Percentiles rank a stretch among this genome's conserved stretches.
phyloP scores from a whole-genome alignment of 2,888 invertebrate species.

The Polyommatus icarus region DNA sequence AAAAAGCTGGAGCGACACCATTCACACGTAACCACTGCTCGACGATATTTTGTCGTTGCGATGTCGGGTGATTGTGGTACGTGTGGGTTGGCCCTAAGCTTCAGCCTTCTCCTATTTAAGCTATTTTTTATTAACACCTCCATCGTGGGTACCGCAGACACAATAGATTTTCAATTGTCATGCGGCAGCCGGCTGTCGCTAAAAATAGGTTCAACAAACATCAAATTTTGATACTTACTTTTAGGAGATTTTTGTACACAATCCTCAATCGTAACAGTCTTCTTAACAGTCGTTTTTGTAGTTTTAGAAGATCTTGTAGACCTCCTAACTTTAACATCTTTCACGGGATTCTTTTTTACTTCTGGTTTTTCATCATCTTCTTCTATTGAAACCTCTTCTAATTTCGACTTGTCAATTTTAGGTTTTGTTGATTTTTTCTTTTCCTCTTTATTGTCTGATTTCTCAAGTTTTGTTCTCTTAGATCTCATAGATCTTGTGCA shows the following conservation, averaged over 20 bases:
- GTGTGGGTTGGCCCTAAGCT: no score
- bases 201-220: neutral
- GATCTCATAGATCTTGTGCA: conserved; percentile 57
- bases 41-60: no score
- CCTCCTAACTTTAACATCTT: neutral
- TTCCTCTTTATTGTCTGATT: conserved; percentile 18
- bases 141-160: no score
- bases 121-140: neutral
- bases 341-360: neutral
- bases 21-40: no score
- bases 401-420: neutral
- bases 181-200: no score
- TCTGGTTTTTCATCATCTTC: neutral
- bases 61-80: no score
- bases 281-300: conserved; percentile 44
- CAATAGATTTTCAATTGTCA: no score
- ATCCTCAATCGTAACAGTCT: conserved; percentile 48
- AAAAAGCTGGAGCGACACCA: no score
- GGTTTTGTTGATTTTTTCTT: conserved; percentile 32
- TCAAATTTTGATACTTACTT: conserved; percentile 47
- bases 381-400: neutral
- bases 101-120: no score
- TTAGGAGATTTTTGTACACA: conserved; percentile 43
- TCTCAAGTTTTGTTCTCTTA: conserved; percentile 20
- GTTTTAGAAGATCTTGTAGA: conserved; percentile 31